Conservation (phyloP, 2,113 vertebrate genomes). For the Urocolius indicus region DNA sequence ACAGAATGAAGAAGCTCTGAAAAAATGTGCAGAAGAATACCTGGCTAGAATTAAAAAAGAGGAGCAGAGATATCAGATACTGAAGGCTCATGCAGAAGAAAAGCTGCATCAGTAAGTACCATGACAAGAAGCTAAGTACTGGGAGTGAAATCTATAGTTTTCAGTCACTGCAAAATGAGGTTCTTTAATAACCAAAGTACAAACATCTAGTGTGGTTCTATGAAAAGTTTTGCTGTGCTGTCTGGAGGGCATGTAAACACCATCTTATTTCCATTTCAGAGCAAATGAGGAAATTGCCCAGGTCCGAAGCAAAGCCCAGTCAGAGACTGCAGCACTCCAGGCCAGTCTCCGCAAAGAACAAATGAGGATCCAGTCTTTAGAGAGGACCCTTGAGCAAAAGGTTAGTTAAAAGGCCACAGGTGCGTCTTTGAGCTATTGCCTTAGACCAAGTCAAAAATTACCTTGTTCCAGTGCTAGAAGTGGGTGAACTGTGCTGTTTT, state of each 20-base stretch:
- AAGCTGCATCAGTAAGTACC: conserved; percentile 85
- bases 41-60: conserved; percentile 84
- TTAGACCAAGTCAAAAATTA: neutral
- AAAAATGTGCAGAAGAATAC: conserved; percentile 87
- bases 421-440: neutral
- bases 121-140: neutral
- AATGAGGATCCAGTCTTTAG: conserved; percentile 87
- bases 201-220: neutral
- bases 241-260: neutral
- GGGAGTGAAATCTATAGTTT: fast-evolving
- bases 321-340: conserved; percentile 82
- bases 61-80: conserved; percentile 87
- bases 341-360: conserved; percentile 88
- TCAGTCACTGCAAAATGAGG: neutral
- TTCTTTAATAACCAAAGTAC: neutral
- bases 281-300: conserved; percentile 89
- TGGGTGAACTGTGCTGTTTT: neutral
- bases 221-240: neutral
- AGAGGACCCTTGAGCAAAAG: conserved; percentile 90
- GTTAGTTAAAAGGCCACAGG: conserved; percentile 46
- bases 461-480: neutral
- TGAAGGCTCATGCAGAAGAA: conserved; percentile 92
- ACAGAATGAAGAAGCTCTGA: conserved; percentile 91
- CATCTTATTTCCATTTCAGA: conserved; percentile 60
- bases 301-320: conserved; percentile 82